Evolutionary conservation across 2,113 vertebrate genomes (phyloP).

Genomic region (Podiceps cristatus): DNA sequence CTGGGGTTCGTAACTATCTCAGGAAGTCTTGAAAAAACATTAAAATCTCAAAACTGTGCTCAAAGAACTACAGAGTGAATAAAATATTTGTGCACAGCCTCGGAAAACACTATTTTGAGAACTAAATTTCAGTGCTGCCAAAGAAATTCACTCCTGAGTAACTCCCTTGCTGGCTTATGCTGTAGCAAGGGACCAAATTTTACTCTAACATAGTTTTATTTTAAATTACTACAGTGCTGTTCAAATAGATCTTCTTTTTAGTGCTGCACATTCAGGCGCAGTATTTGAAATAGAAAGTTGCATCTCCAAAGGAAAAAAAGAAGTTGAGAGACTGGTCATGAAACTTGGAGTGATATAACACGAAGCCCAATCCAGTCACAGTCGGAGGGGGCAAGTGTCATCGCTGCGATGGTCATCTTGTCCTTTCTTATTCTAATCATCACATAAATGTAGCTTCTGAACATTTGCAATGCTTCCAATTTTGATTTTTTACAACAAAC

Average conservation of each 20-base stretch:
- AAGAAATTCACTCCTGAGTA: not conserved
- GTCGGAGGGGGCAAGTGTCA: not conserved
- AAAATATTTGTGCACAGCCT: not conserved
- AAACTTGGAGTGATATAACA: not conserved
- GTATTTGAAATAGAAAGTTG: not conserved
- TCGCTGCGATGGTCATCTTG: not conserved
- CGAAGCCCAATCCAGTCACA: not conserved
- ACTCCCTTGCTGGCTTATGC: not conserved
- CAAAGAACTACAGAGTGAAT: not conserved
- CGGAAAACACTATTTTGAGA: not conserved
- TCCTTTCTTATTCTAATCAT: not conserved
- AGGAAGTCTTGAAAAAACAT: not conserved
- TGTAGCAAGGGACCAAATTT: not conserved
- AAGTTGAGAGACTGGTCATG: not conserved
- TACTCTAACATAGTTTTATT: not conserved
- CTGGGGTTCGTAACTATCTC: not conserved
- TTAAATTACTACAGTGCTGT: not conserved
- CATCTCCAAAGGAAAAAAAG: not conserved
- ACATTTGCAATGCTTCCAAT: not conserved
- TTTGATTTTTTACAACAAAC: not conserved
- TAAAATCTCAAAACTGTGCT: not conserved
- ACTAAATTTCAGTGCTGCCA: not conserved
- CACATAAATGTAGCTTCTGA: not conserved
- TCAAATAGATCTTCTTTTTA: not conserved
- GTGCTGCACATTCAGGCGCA: not conserved